Base-by-base conservation (phyloP, 2,113 vertebrate species). In the Chinchilla lanigera region DNA sequence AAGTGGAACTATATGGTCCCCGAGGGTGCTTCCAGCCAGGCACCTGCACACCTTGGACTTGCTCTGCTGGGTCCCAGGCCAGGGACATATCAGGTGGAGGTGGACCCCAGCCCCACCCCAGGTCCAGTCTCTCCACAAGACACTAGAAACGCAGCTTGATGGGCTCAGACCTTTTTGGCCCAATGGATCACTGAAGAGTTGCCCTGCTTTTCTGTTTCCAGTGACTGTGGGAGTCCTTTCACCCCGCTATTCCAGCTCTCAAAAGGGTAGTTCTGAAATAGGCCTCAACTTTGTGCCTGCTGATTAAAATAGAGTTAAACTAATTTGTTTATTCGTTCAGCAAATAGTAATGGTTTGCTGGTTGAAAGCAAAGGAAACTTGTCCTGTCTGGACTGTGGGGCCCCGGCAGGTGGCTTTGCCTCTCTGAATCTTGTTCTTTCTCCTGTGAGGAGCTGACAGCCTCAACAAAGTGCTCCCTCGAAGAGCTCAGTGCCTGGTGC, bases 391-490 rank as follows among this genome's bases (percentile, higher is more conserved):
- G 65, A 47, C 73, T 89, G 38, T 47, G 77, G 30, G 17, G 20
- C 8, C 85, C 6, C 1, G 5, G 35, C 13, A 38, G 52, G 35
- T 82, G 44, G 28, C 77, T 54, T n/a, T 8, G 6, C 30, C 77
- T 35, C 77, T 80, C 47, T 20, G 47, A 52, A 47, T 33, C 52
- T 78, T 19, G 30, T 13, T 47, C 67, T 56, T 47, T 26, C 35
- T 35, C 47, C 47, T 78, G 52, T n/a, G 38, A 58, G 69, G 75
- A 84, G 61, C 47, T 19, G 16, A 3, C 16, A 4, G 33, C 12
- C 4, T 8, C 28, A 2, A 2, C 3, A 52, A 73, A 54, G 7
- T 11, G 24, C 44, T 33, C 84, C 44, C 0, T 1, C 16, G 0
- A 9, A 24, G 73, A 8, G 38, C 41, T 17, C 9, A 4, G 26